phyloP scores from a whole-genome alignment of 2,113 vertebrate species.

The Alouatta palliata region DNA sequence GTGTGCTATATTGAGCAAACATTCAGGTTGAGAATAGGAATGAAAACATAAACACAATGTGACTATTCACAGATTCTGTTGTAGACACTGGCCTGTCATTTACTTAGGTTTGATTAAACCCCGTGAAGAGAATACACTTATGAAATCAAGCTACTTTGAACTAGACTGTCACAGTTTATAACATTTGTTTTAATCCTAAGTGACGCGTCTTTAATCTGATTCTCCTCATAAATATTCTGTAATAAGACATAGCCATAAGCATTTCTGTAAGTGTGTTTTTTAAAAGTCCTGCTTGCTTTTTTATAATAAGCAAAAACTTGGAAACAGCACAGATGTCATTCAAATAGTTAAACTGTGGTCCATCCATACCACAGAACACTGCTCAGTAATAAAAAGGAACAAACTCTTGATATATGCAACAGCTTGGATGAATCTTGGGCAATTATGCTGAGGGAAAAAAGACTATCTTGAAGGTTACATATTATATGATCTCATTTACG shows the following conservation, averaged over 20 bases:
- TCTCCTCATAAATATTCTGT: neutral
- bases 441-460: neutral
- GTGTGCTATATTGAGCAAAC: neutral
- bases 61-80: neutral
- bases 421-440: neutral
- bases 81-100: neutral
- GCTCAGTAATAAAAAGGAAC: neutral
- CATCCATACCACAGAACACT: neutral
- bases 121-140: neutral
- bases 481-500: neutral
- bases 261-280: neutral
- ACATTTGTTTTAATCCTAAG: neutral
- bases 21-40: neutral
- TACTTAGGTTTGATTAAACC: constrained; percentile 35
- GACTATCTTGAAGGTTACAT: neutral
- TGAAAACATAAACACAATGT: neutral
- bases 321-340: neutral
- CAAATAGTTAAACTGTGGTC: neutral
- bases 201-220: neutral
- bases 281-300: neutral
- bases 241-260: neutral
- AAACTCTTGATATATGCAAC: neutral
- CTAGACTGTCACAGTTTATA: neutral
- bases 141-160: neutral
- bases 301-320: neutral